Evolutionary conservation across 2,797 vertebrate species (phyloP).

Genomic region (Cryptoblepharus egeriae): DNA sequence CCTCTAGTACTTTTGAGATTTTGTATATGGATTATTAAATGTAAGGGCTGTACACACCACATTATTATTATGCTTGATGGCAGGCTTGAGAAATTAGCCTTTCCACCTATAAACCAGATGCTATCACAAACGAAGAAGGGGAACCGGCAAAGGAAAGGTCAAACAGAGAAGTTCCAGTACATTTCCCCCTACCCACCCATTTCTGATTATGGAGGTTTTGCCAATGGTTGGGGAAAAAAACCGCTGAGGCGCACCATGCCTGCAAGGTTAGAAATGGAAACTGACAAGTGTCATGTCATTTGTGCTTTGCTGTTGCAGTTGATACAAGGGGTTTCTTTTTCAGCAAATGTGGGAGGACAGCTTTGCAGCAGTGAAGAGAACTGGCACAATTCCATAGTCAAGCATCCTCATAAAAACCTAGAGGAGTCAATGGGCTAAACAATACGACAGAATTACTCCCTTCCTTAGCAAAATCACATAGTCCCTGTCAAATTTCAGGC

Average conservation of each 20-base stretch:
- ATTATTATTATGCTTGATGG: constrained; percentile 14
- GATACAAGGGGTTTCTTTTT: background rate
- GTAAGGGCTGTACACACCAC: constrained; percentile 7
- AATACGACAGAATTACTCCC: background rate
- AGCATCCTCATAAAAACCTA: background rate
- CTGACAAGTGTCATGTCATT: constrained; percentile 34
- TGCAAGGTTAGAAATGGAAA: constrained; percentile 19
- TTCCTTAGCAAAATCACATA: background rate
- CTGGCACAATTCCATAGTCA: background rate
- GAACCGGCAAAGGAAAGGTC: constrained; percentile 5
- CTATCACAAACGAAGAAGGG: background rate
- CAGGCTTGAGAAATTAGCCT: background rate
- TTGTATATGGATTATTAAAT: background rate
- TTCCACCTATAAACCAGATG: background rate
- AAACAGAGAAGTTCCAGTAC: constrained; percentile 19
- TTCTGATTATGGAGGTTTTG: background rate
- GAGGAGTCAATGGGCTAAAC: background rate
- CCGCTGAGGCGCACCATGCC: constrained; percentile 2
- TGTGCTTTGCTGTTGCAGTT: constrained; percentile 24
- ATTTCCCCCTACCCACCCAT: background rate
- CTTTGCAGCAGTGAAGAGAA: background rate
- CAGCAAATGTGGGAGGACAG: constrained; percentile 17
- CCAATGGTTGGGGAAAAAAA: background rate
- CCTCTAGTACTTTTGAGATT: constrained; percentile 2
- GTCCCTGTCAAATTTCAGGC: background rate